Evolutionary conservation across 2,113 vertebrate genomes (phyloP), one percentile per base, ranked within the genome.

Genomic region (Ancistrus triradiatus): DNA sequence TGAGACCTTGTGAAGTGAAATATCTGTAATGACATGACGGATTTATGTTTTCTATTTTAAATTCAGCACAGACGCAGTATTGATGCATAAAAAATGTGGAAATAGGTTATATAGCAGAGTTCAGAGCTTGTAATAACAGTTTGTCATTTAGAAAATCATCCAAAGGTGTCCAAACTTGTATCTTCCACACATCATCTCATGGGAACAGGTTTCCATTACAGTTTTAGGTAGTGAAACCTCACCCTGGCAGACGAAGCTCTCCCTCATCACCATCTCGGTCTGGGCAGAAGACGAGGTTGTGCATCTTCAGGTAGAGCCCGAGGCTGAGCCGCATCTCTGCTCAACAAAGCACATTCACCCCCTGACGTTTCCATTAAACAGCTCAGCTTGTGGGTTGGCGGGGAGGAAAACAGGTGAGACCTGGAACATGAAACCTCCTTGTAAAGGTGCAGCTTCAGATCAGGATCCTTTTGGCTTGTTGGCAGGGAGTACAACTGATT

Each of bases 291-390:
- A 63, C 47, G 70, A 72, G 70, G 70, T 63, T 63, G 52, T 72
- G 70, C 38, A 57, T 68, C 70, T 68, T 68, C 19, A 35, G 49
- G 66, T 47, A 46, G 38, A 43, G 43, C 70, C 44, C 1, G 46
- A 59, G 70, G 65, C 64, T 63, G 31, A 4, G 28, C 27, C 27
- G 31, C 49, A 24, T 67, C 70, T 53, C 38, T 42, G 59, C 38
- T 24, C 70, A 55, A 62, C 70, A 55, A 51, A 50, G 52, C 58
- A 50, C 52, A 51, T 61, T 46, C 44, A 22, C 53, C 59, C 55
- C 59, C 65, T 64, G 53, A 73, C 62, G 47, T 68, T 68, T 59
- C 65, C 70, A 73, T 68, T 64, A 68, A 68, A 53, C 38, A 63
- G 65, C 52, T 38, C 18, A 6, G 64, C 43, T 43, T 73, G 59